Evolutionary conservation across 2,888 invertebrate species (phyloP).

Genomic region (Dascillus cervinus): DNA sequence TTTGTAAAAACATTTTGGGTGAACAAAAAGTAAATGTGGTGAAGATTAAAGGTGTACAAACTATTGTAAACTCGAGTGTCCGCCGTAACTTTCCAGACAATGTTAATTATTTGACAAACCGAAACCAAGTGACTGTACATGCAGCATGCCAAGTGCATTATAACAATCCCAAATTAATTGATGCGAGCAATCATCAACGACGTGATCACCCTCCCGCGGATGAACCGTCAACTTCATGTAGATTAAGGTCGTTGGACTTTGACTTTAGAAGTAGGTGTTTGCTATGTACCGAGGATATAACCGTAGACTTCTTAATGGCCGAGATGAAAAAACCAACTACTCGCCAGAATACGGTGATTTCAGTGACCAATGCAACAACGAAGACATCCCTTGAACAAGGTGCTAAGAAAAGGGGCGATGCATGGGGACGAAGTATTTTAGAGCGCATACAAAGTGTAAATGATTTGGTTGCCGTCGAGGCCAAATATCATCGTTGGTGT

Average conservation of each 20-base stretch:
- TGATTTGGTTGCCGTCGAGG: constrained; percentile 10
- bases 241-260: constrained; percentile 2
- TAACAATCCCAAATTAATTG: constrained; percentile 11
- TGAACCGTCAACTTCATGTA: constrained; percentile 5
- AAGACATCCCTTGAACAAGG: neutral
- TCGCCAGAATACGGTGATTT: too few species aligned
- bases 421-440: constrained; percentile 7
- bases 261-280: constrained; percentile 9
- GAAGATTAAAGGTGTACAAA: constrained; percentile 9
- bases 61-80: constrained; percentile 9
- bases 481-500: constrained; percentile 10
- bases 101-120: constrained; percentile 4
- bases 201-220: constrained; percentile 2
- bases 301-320: constrained; percentile 5
- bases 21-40: constrained; percentile 7
- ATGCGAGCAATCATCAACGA: constrained; percentile 2
- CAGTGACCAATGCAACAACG: too few species aligned
- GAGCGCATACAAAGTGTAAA: constrained; percentile 7
- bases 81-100: constrained; percentile 4
- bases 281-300: constrained; percentile 8
- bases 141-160: constrained; percentile 9
- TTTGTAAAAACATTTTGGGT: constrained; percentile 9
- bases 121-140: constrained; percentile 9
- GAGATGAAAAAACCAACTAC: constrained; percentile 6
- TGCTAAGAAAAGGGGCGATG: constrained; percentile 4